phyloP scores from a whole-genome alignment of 2,888 invertebrate species.

The Argyra leucocephala region DNA sequence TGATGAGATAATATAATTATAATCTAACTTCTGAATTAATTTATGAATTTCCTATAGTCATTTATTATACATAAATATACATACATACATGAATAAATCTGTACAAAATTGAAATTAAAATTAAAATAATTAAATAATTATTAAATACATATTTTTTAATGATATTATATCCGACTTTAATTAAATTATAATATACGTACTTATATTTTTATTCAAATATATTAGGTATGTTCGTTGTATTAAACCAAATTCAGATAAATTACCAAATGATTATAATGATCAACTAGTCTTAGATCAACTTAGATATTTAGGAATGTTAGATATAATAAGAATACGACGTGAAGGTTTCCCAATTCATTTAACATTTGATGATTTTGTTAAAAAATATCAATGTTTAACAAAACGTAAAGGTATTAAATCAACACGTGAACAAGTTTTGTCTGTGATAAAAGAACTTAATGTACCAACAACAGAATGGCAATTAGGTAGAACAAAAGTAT shows the following conservation, averaged over 20 bases:
- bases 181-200: not conserved
- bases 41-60: no score
- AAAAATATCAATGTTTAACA: constrained; percentile 64
- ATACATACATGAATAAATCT: no score
- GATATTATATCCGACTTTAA: no score
- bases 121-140: no score
- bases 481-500: constrained; percentile 77
- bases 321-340: constrained; percentile 80
- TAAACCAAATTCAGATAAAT: constrained; percentile 80
- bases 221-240: constrained; percentile 80
- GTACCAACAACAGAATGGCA: constrained; percentile 75
- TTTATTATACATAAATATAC: no score
- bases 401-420: constrained; percentile 31
- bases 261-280: constrained; percentile 68
- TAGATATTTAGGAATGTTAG: constrained; percentile 84
- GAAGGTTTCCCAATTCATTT: constrained; percentile 85
- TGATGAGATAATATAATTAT: no score
- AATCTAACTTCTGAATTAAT: no score
- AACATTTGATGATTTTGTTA: constrained; percentile 63
- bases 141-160: no score
- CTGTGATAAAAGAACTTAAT: constrained; percentile 53
- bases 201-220: not conserved
- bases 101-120: no score
- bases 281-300: constrained; percentile 77
- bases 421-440: constrained; percentile 31